Evolutionary conservation across 2,888 invertebrate genomes (phyloP).

Genomic region (Lucinisca nassula): DNA sequence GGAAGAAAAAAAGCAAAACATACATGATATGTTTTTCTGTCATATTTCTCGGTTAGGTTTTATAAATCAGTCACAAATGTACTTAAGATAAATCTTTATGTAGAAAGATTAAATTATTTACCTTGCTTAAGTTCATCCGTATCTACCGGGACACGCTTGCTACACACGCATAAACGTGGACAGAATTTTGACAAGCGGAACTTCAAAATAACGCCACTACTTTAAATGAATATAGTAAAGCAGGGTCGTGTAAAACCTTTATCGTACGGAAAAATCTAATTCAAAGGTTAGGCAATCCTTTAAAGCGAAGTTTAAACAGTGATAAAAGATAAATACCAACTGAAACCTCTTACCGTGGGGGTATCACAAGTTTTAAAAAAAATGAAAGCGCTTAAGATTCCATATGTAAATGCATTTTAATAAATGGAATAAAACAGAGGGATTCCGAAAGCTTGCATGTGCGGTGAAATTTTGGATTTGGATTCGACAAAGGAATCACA

Average conservation of each 20-base stretch:
- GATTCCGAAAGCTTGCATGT: not conserved
- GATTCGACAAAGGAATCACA: not conserved
- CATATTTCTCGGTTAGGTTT: not conserved
- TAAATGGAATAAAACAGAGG: not conserved
- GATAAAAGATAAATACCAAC: not conserved
- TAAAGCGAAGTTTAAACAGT: slow-evolving; percentile 12
- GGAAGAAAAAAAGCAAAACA: not conserved
- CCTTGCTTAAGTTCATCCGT: not conserved
- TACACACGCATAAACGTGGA: slow-evolving; percentile 14
- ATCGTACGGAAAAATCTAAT: not conserved
- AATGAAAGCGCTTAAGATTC: not conserved
- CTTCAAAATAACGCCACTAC: slow-evolving; percentile 4
- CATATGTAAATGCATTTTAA: not conserved
- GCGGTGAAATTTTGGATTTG: not conserved
- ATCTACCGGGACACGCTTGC: not conserved
- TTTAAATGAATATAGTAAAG: slow-evolving; percentile 7
- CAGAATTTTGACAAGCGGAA: not conserved
- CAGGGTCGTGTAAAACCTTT: slow-evolving; percentile 1
- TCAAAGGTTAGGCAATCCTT: slow-evolving; percentile 19
- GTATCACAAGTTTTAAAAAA: not conserved
- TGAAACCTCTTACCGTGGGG: not conserved
- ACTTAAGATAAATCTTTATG: not conserved
- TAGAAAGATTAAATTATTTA: slow-evolving; percentile 1
- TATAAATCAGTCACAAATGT: not conserved
- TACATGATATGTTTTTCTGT: not conserved